These are phyloP conservation scores for Aphis craccivora DNA, from an alignment of 1,140 invertebrate genomes.

Conservation along the genomic window DNA sequence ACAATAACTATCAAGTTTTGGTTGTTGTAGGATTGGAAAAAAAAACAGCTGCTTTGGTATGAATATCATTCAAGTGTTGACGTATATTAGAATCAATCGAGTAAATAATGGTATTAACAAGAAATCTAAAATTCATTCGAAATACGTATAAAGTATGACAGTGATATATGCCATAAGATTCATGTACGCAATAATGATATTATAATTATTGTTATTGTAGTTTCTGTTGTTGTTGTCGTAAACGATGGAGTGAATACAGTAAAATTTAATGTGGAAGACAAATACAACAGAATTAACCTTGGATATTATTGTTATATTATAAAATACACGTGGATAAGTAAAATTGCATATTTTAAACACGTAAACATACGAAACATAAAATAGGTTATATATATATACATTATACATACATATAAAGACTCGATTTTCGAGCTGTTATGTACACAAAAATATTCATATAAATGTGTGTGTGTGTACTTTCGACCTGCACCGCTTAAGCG, in stretches of 20 bases:
- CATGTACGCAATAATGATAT: neutral
- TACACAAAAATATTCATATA: neutral
- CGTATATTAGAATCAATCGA: accelerated
- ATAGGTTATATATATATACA: neutral
- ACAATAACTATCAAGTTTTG: too few species aligned
- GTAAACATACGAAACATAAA: slow-evolving; percentile 16
- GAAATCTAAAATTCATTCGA: neutral
- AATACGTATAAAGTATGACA: neutral
- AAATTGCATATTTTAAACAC: slow-evolving; percentile 37
- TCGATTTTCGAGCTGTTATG: neutral
- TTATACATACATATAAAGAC: neutral
- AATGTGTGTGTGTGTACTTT: neutral
- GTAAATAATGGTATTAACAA: neutral
- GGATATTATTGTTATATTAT: slow-evolving; percentile 17
- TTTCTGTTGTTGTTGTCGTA: neutral
- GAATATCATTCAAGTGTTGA: neutral
- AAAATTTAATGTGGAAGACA: neutral
- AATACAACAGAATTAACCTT: slow-evolving; percentile 5
- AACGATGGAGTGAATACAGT: neutral
- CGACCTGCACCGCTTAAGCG: neutral
- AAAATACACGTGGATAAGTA: neutral
- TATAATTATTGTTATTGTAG: neutral
- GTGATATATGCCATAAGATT: neutral
- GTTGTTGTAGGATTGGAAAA: neutral
- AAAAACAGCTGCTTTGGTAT: neutral